Conservation (phyloP, 1,140 invertebrate species). For the Gryon sp. region DNA sequence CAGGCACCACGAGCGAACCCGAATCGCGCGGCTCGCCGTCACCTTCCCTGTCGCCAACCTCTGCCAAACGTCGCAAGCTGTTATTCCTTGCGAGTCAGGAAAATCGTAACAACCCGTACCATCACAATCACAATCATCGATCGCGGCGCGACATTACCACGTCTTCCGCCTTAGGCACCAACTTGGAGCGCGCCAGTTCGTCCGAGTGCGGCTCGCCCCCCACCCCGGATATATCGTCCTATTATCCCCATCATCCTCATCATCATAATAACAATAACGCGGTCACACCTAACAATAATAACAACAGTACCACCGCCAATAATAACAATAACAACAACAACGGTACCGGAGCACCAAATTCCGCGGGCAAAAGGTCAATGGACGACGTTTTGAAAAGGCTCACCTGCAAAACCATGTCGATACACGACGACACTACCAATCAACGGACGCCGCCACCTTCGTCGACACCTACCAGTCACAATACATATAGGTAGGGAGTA, state of each 20-base stretch:
- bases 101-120: slow-evolving; percentile 30
- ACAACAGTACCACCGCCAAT: slow-evolving; percentile 70
- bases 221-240: slow-evolving; percentile 75
- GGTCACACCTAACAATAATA: slow-evolving; percentile 38
- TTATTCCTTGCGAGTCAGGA: slow-evolving; percentile 68
- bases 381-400: slow-evolving; percentile 91
- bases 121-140: slow-evolving; percentile 64
- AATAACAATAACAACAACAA: slow-evolving; percentile 75
- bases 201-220: slow-evolving; percentile 86
- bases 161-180: slow-evolving; percentile 54
- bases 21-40: slow-evolving; percentile 74
- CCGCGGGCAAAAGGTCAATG: slow-evolving; percentile 85
- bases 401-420: slow-evolving; percentile 85
- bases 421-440: slow-evolving; percentile 72
- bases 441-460: slow-evolving; percentile 83
- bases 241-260: slow-evolving; percentile 71
- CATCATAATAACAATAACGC: slow-evolving; percentile 77
- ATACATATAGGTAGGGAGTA: slow-evolving; percentile 70
- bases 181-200: slow-evolving; percentile 80
- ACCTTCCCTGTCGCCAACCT: slow-evolving; percentile 71
- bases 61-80: slow-evolving; percentile 71
- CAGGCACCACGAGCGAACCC: slow-evolving; percentile 75
- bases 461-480: slow-evolving; percentile 81
- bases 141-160: slow-evolving; percentile 54
- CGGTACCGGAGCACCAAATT: slow-evolving; percentile 62